A percentile compares a stretch with the other conserved stretches of the same genome.
Evolutionary conservation across 2,797 vertebrate genomes (phyloP).

Genomic region (Coregonus suidteri): DNA sequence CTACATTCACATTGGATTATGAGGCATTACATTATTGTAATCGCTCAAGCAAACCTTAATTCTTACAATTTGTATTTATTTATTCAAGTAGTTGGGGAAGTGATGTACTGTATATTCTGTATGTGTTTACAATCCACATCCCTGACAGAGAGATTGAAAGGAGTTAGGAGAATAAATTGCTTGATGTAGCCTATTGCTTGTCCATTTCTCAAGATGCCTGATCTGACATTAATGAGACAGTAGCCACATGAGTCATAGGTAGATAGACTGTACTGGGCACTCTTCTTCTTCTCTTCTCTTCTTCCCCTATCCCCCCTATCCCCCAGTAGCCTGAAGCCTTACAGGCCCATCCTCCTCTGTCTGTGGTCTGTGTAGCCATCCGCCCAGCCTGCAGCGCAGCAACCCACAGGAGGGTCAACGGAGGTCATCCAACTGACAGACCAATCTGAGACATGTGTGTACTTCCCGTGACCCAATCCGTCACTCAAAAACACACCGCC

Average conservation of each 20-base stretch:
- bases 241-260: background rate
- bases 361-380: constrained; percentile 4
- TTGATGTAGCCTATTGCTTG: background rate
- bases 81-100: background rate
- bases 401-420: background rate
- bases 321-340: background rate
- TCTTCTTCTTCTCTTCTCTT: background rate
- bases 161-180: background rate
- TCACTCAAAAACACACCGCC: background rate
- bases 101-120: background rate
- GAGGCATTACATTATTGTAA: constrained; percentile 15
- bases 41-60: background rate
- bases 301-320: background rate
- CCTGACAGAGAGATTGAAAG: background rate
- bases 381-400: background rate
- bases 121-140: background rate
- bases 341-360: background rate
- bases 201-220: background rate
- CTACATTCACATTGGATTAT: constrained; percentile 16
- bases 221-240: background rate
- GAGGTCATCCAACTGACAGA: background rate
- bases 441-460: background rate
- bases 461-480: background rate
- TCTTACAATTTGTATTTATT: background rate
- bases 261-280: background rate